phyloP scores from a whole-genome alignment of 2,888 invertebrate genomes.

The Lepidochrysops patricia region DNA sequence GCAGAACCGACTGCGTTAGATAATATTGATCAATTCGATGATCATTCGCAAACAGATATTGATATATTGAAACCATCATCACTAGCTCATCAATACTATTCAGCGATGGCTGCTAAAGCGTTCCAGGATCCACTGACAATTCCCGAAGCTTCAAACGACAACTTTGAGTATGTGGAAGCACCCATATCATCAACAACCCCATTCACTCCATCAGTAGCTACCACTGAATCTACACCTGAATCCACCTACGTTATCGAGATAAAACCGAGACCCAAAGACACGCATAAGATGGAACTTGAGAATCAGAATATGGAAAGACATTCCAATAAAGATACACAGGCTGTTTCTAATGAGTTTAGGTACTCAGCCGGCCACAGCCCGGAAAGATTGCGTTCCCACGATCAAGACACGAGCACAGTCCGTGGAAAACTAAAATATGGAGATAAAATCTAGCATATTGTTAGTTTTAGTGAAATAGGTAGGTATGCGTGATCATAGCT shows the following conservation, averaged over 20 bases:
- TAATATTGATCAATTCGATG: constrained; percentile 34
- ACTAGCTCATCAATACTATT: constrained; percentile 52
- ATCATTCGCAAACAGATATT: constrained; percentile 34
- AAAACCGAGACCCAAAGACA: constrained; percentile 5
- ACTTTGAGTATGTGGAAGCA: constrained; percentile 52
- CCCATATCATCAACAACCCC: constrained; percentile 39
- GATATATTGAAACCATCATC: constrained; percentile 49
- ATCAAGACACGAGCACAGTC: constrained; percentile 31
- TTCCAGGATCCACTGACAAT: constrained; percentile 42
- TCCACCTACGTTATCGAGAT: constrained; percentile 9
- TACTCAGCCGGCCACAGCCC: constrained; percentile 17
- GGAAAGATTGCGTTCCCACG: constrained; percentile 21
- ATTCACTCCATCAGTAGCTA: constrained; percentile 30
- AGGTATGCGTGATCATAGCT: constrained; percentile 41
- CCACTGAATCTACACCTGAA: constrained; percentile 22
- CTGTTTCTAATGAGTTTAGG: constrained; percentile 18
- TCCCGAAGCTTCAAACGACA: constrained; percentile 56
- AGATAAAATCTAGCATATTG: constrained; percentile 52
- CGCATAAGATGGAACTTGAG: constrained; percentile 15
- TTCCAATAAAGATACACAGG: constrained; percentile 20
- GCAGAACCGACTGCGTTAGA: constrained; percentile 39
- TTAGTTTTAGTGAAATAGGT: constrained; percentile 30
- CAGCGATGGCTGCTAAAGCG: constrained; percentile 51
- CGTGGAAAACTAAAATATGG: constrained; percentile 55
- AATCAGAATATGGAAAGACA: constrained; percentile 14